Percentiles rank a stretch among this genome's conserved stretches.
These are phyloP conservation scores for Augochlorella aurata DNA, from an alignment of 2,888 invertebrate genomes.

Conservation along the genomic window DNA sequence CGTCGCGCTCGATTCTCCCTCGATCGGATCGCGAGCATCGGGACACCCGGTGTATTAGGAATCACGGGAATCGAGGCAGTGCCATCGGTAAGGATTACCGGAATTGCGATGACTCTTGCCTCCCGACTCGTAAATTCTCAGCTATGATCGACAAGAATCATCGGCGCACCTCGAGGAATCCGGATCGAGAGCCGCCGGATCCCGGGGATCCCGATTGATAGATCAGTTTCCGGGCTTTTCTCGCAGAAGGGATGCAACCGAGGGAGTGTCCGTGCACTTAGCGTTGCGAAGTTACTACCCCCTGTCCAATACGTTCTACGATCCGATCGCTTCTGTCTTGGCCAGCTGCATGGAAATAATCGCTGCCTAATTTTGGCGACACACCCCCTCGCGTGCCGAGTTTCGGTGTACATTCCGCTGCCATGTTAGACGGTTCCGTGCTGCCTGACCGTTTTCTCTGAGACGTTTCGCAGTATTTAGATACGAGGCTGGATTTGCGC, in stretches of 20 bases:
- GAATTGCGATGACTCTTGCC: not conserved
- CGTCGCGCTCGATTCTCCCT: too few relatives aligned
- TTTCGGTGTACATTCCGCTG: slow-evolving; percentile 3
- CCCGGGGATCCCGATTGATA: not conserved
- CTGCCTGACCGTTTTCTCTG: slow-evolving; percentile 6
- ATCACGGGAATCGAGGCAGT: too few relatives aligned
- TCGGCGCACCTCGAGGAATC: not conserved
- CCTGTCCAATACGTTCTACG: not conserved
- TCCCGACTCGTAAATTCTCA: not conserved
- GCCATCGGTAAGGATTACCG: too few relatives aligned
- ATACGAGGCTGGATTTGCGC: slow-evolving; percentile 3
- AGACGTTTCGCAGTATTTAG: slow-evolving; percentile 18
- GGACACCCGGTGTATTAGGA: too few relatives aligned
- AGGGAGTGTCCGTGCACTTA: not conserved
- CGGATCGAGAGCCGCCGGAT: not conserved
- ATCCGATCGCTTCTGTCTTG: not conserved
- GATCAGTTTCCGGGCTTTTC: not conserved
- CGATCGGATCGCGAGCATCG: too few relatives aligned
- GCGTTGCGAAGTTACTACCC: too few relatives aligned
- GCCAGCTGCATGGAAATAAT: slow-evolving; percentile 15
- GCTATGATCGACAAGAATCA: not conserved
- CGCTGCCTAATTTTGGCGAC: slow-evolving; percentile 4
- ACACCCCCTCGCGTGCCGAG: slow-evolving; percentile 12
- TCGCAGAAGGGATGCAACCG: not conserved
- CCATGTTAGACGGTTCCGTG: slow-evolving; percentile 10